These are phyloP conservation scores for Falco columbarius DNA, from an alignment of 2,797 vertebrate species.

Conservation along the genomic window DNA sequence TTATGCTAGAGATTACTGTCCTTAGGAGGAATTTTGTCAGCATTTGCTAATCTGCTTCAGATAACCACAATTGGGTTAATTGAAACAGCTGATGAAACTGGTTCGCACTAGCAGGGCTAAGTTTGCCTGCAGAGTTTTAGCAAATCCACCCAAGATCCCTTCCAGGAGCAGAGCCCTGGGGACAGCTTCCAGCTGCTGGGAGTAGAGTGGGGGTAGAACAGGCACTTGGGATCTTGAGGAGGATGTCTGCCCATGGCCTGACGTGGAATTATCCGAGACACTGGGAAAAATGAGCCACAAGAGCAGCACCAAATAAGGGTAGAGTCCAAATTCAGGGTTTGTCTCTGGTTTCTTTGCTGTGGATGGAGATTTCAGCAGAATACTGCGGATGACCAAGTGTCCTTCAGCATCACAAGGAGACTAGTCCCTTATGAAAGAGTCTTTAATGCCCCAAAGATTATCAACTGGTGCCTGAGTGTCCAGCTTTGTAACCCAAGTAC, in stretches of 20 bases:
- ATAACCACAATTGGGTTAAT: neutral
- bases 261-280: neutral
- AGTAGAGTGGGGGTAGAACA: neutral
- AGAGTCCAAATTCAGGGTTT: neutral
- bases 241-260: neutral
- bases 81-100: neutral
- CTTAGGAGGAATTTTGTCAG: neutral
- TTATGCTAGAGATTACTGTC: neutral
- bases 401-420: neutral
- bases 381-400: neutral
- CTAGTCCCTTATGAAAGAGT: neutral
- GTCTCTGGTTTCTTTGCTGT: neutral
- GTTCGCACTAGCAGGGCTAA: neutral
- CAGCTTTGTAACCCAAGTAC: neutral
- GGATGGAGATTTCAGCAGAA: neutral
- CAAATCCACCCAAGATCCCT: neutral
- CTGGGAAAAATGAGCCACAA: neutral
- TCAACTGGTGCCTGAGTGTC: neutral
- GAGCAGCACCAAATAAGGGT: neutral
- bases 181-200: neutral
- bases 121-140: neutral
- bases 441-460: neutral
- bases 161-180: neutral
- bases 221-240: neutral
- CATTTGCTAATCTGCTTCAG: conserved; percentile 1